Base-by-base conservation (phyloP, 2,113 vertebrate species). In the Takifugu flavidus region DNA sequence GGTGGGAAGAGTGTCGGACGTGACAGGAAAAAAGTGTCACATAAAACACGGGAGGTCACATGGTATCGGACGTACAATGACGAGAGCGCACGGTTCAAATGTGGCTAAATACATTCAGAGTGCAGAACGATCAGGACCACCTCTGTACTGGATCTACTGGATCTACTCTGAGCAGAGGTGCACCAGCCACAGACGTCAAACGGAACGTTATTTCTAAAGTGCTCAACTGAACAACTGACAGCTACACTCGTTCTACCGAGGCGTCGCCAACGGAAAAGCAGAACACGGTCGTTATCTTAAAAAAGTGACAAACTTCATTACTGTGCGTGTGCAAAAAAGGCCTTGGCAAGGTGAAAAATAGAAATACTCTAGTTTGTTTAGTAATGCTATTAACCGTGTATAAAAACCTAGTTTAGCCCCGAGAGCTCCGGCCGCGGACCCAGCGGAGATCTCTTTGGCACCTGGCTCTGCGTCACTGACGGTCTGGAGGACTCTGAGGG, bases 291-390 rank as follows among this genome's bases (percentile, higher is more conserved):
- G 56, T 52, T 50, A 20, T 57, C 43, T 7, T 11, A 49, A 66
- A 65, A 63, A 65, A n/a, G 75, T 77, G 82, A 86, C 85, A 78
- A 61, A 39, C 70, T 20, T 74, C 67, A 61, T 63, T 42, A 75
- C 53, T 71, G 78, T 75, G 77, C 74, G 70, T 91, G 90, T 91
- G 93, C 89, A 93, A 93, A 77, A 83, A 87, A 74, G 67, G 90
- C 91, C 89, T 91, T 90, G 87, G 90, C 90, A 90, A 91, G 88
- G 92, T 94, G 91, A 92, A 94, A 95, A 96, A 93, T 93, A 94
- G 89, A 95, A 93, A 94, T 89, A 75, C 72, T 92, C 85, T 90
- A 90, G 83, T 72, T 59, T 85, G 75, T 84, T 63, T 15, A 75
- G 51, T 70, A 85, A 89, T 89, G 91, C 67, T 82, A 70, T 55